Base-by-base conservation (phyloP, 2,888 invertebrate genomes). In the Leptinotarsa peninsularis region DNA sequence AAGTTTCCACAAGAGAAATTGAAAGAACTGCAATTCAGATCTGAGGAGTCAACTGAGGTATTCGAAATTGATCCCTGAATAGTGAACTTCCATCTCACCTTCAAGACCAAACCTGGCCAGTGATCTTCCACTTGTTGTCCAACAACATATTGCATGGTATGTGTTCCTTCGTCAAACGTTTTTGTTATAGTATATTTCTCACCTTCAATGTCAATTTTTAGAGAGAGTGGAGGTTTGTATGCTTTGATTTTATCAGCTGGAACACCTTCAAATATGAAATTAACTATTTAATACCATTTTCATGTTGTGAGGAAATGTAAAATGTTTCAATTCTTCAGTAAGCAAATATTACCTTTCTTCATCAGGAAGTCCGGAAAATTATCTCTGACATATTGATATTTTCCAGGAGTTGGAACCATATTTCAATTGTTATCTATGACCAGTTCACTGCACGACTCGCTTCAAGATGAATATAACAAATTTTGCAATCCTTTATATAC, bases 351-450 rank as follows among this genome's bases (percentile, higher is more conserved):
- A n/a, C 63, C 63, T 63, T 63, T 63, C 7, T 63, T 63, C n/a
- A 15, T 63, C n/a, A 63, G 13, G 7, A 63, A 63, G 15, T 17
- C 43, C 10, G 63, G 4, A 17, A 63, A 43, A 43, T 63, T 43
- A 13, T 43, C 43, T 43, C 33, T n/a, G 13, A 63, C 63, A 43
- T n/a, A 63, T 14, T 63, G 63, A n/a, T 63, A 63, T 63, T 63
- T n/a, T 2, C 63, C 63, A 43, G 63, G 7, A 27, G 33, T n/a
- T 14, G 27, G 5, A 43, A 63, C 63, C 63, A 63, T 63, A 3
- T 63, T 63, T n/a, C 5, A 58, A 4, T 58, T 21, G 2, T 52
- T 52, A n/a, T 52, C 1, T 17, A n/a, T 4, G 17, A 52, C 4
- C 52, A 52, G 52, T 52, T 52, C 52, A 15, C n/a, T 52, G 14